These are phyloP conservation scores for Ctenosaura bakeri DNA, from an alignment of 2,797 vertebrate genomes.

Conservation along the genomic window DNA sequence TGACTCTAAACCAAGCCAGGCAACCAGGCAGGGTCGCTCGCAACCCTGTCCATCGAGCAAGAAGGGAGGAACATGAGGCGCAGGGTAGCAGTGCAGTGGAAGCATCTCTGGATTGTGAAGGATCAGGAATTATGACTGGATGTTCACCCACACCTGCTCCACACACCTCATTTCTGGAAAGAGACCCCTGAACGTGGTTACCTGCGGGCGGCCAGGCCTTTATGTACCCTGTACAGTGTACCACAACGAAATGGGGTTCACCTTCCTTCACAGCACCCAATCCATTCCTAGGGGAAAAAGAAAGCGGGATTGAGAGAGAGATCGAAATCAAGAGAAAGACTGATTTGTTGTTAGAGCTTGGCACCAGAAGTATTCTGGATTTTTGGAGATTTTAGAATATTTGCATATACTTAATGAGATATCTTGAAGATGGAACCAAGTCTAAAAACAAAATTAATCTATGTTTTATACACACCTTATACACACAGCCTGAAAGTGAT, in stretches of 20 bases:
- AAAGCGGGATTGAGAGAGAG: neutral
- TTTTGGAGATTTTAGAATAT: too few species aligned
- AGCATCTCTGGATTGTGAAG: too few species aligned
- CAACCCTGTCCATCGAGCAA: neutral
- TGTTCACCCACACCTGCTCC: too few species aligned
- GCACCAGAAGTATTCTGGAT: too few species aligned
- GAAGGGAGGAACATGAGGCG: neutral
- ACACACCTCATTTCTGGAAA: neutral
- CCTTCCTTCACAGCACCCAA: constrained; percentile 92
- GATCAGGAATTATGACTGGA: neutral
- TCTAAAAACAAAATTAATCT: too few species aligned
- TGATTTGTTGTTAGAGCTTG: too few species aligned
- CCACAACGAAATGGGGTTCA: constrained; percentile 93
- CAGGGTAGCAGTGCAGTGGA: neutral
- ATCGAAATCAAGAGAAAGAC: neutral
- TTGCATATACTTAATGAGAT: too few species aligned
- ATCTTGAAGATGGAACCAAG: too few species aligned
- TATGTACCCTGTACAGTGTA: constrained; percentile 98
- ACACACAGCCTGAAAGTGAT: too few species aligned
- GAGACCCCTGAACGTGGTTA: constrained; percentile 39
- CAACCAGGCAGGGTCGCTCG: neutral
- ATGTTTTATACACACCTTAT: too few species aligned
- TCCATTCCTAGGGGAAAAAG: constrained; percentile 85
- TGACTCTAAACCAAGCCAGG: neutral
- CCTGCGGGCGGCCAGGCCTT: constrained; percentile 98